Evolutionary conservation across 2,888 invertebrate genomes (phyloP).

Genomic region (Spisula solida): DNA sequence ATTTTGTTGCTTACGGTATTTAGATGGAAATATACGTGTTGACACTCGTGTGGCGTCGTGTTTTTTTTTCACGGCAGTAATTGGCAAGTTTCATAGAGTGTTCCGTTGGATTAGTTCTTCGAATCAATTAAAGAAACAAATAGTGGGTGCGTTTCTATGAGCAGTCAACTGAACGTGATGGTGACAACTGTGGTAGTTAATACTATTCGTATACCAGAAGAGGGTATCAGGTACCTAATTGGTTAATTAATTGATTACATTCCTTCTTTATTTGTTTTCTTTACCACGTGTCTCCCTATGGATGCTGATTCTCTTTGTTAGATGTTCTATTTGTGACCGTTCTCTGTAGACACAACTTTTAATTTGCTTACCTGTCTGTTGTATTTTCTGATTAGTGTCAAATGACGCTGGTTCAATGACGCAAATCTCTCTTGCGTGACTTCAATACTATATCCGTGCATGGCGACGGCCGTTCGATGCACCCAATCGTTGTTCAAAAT

Average conservation of each 20-base stretch:
- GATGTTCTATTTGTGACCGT: background rate
- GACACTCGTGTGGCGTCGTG: too few species aligned
- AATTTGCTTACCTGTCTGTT: background rate
- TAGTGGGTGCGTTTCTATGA: too few species aligned
- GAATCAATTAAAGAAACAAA: too few species aligned
- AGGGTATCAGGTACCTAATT: background rate
- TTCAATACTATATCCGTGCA: background rate
- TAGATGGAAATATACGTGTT: too few species aligned
- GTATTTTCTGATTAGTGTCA: background rate
- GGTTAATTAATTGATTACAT: constrained; percentile 8
- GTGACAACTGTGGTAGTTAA: too few species aligned
- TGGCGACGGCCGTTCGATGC: background rate
- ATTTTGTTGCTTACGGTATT: background rate
- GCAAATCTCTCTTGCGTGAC: background rate
- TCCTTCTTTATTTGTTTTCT: background rate
- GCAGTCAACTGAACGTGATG: too few species aligned
- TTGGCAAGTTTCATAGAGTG: too few species aligned
- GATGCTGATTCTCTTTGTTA: background rate
- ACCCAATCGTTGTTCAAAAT: background rate
- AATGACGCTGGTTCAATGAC: background rate
- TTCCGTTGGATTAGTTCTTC: too few species aligned
- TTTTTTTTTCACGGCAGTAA: too few species aligned
- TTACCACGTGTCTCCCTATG: background rate
- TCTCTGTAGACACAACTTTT: background rate
- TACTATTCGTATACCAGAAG: background rate